A percentile compares a stretch with the other conserved stretches of the same genome.
Evolutionary conservation across 2,888 invertebrate species (phyloP).

Genomic region (Neuroscelio doddi): DNA sequence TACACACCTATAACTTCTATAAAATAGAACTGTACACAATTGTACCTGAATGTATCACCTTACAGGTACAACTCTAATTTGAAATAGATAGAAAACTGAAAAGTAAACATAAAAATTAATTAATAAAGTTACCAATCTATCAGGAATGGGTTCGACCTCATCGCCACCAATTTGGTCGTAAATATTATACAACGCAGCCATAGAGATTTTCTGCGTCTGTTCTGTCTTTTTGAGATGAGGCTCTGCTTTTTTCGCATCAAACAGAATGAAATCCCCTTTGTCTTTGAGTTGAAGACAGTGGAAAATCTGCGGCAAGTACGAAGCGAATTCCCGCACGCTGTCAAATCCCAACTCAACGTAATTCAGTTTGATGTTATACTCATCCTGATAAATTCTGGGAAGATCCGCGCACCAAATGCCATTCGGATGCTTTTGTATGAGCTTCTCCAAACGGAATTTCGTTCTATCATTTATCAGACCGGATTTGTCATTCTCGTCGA

Average conservation of each 20-base stretch:
- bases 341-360: slow-evolving; percentile 62
- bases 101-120: too few species aligned
- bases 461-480: slow-evolving; percentile 52
- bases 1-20: too few species aligned
- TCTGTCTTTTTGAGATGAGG: slow-evolving; percentile 15
- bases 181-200: slow-evolving; percentile 51
- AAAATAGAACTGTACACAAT: too few species aligned
- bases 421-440: slow-evolving; percentile 58
- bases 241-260: slow-evolving; percentile 48
- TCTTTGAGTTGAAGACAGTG: slow-evolving; percentile 43
- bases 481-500: slow-evolving; percentile 1
- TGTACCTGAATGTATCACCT: too few species aligned
- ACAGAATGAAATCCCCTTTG: slow-evolving; percentile 55
- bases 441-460: slow-evolving; percentile 51
- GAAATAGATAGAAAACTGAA: too few species aligned
- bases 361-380: slow-evolving; percentile 57
- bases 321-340: slow-evolving; percentile 60
- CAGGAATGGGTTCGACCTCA: slow-evolving; percentile 55
- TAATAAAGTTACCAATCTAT: slow-evolving; percentile 51
- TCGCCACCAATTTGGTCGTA: slow-evolving; percentile 42
- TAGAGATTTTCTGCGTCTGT: slow-evolving; percentile 22
- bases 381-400: slow-evolving; percentile 54
- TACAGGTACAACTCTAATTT: too few species aligned
- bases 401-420: slow-evolving; percentile 67
- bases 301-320: slow-evolving; percentile 62